phyloP scores from a whole-genome alignment of 2,888 invertebrate genomes.

The Cybosia mesomella region DNA sequence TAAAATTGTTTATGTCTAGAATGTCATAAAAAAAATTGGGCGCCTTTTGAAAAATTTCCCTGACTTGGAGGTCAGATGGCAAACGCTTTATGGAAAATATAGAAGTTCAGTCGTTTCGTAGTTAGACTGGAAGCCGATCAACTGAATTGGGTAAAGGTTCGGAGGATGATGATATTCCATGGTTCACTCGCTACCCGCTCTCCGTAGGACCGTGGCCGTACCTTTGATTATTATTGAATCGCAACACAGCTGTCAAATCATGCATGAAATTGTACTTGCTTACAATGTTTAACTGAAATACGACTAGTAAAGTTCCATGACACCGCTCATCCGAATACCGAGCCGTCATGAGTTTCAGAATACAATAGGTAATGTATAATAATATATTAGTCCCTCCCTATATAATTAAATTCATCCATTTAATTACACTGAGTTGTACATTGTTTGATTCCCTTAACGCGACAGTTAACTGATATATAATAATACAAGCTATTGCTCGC shows the following conservation, averaged over 20 bases:
- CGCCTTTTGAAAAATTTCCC: no score
- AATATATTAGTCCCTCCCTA: background rate
- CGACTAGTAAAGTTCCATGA: background rate
- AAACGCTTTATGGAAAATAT: no score
- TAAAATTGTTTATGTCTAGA: no score
- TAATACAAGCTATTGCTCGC: no score
- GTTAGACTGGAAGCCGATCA: no score
- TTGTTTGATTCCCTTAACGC: no score
- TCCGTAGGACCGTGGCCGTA: constrained; percentile 7
- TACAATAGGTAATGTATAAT: background rate
- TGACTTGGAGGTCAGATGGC: no score
- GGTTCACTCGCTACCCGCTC: constrained; percentile 10
- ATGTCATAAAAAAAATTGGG: no score
- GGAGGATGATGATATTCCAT: no score
- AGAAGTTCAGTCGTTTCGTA: no score
- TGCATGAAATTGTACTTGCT: constrained; percentile 43
- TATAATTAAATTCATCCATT: background rate
- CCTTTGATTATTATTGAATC: constrained; percentile 42
- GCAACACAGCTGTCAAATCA: constrained; percentile 33
- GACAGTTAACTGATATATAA: no score
- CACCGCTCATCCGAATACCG: background rate
- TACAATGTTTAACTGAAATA: constrained; percentile 18
- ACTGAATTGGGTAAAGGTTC: no score
- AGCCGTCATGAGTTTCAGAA: background rate
- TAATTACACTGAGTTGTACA: background rate